Evolutionary conservation across 1,140 invertebrate species (phyloP).

Genomic region (Nasonia longicornis): DNA sequence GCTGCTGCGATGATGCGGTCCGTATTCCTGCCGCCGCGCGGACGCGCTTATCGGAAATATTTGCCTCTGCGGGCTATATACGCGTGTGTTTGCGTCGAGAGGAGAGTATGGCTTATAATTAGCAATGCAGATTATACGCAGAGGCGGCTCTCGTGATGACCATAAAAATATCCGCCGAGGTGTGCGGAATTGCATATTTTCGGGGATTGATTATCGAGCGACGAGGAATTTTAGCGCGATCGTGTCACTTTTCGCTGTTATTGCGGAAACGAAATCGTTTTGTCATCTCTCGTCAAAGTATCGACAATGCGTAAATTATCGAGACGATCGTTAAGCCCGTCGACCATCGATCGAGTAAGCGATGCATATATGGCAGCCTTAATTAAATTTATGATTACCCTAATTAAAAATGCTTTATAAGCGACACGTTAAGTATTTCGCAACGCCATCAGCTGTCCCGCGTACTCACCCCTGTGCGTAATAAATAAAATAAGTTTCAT

Average conservation of each 20-base stretch:
- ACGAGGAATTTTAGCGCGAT: not conserved
- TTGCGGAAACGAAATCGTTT: too few species aligned
- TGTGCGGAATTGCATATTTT: not conserved
- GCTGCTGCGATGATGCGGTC: not conserved
- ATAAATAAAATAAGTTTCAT: not conserved
- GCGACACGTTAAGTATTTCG: not conserved
- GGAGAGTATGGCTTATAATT: too few species aligned
- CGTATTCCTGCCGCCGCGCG: constrained; percentile 4
- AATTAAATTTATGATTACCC: constrained; percentile 22
- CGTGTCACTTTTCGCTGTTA: not conserved
- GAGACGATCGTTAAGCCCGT: not conserved
- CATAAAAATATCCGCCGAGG: too few species aligned
- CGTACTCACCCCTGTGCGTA: not conserved
- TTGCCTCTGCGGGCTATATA: not conserved
- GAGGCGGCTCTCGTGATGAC: too few species aligned
- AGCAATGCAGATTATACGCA: too few species aligned
- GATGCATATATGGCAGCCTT: not conserved
- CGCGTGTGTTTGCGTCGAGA: too few species aligned
- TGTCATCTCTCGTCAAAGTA: not conserved
- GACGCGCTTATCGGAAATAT: constrained; percentile 16
- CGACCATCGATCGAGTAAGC: not conserved
- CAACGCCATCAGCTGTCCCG: not conserved
- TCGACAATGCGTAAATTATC: not conserved
- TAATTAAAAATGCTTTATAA: constrained; percentile 29
- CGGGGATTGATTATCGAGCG: not conserved